phyloP scores from a whole-genome alignment of 1,140 invertebrate species.

The Drosophila serrata region DNA sequence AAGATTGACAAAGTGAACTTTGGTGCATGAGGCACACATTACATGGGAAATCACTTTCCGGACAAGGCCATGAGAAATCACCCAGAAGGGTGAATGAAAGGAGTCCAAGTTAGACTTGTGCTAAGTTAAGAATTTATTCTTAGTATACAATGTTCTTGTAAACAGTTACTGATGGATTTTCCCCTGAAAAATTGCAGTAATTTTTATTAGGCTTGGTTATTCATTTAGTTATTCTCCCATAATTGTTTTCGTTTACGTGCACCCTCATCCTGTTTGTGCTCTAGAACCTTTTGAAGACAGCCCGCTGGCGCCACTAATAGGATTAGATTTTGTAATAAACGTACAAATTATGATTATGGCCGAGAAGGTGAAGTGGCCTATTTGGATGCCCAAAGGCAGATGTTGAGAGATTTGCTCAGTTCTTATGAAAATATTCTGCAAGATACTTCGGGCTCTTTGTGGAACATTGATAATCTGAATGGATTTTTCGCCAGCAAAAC shows the following conservation, averaged over 20 bases:
- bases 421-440: conserved; percentile 18
- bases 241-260: conserved; percentile 29
- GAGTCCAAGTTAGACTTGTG: neutral
- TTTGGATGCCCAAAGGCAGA: neutral
- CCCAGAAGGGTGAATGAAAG: neutral
- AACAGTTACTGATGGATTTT: neutral
- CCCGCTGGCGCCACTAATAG: conserved; percentile 27
- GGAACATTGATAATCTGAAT: conserved; percentile 36
- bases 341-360: conserved; percentile 27
- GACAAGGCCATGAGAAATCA: neutral
- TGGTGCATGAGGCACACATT: conserved; percentile 9
- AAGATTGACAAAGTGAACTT: conserved; percentile 11
- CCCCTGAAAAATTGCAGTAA: neutral
- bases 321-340: conserved; percentile 39
- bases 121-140: neutral
- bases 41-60: conserved; percentile 36
- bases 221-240: conserved; percentile 23
- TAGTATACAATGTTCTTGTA: too few species aligned
- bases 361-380: neutral
- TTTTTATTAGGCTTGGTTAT: conserved; percentile 22
- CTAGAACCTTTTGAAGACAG: conserved; percentile 15
- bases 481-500: conserved; percentile 11
- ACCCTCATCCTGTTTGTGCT: conserved; percentile 3
- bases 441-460: neutral
- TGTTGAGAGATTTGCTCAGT: too few species aligned